Percentiles rank a stretch among this genome's conserved stretches.
Evolutionary conservation across 1,140 invertebrate species (phyloP).

Genomic region (Druon quercuslanigerum): DNA sequence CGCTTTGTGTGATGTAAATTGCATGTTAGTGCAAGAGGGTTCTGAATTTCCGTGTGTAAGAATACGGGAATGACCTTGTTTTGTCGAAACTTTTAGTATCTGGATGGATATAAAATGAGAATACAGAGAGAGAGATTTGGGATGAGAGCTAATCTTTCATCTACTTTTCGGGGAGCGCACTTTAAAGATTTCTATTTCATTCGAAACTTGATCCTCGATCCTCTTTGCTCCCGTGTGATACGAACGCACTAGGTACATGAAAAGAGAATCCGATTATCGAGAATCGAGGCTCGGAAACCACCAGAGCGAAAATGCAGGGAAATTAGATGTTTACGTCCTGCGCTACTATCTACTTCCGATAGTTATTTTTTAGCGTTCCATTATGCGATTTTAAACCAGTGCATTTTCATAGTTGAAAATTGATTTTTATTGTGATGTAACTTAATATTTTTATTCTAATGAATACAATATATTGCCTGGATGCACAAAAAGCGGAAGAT

Average conservation of each 20-base stretch:
- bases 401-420: too few species aligned
- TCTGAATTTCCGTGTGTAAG: background rate
- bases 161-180: slow-evolving; percentile 15
- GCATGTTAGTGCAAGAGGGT: background rate
- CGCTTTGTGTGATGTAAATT: background rate
- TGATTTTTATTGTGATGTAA: too few species aligned
- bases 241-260: slow-evolving; percentile 38
- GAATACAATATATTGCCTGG: too few species aligned
- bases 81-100: too few species aligned
- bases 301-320: slow-evolving; percentile 52
- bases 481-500: too few species aligned
- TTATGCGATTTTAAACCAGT: too few species aligned
- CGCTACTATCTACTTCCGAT: background rate
- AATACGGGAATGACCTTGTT: too few species aligned
- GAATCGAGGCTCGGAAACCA: slow-evolving; percentile 48
- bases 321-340: slow-evolving; percentile 57
- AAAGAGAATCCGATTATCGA: slow-evolving; percentile 61
- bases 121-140: slow-evolving; percentile 4
- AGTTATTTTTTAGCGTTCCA: too few species aligned
- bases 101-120: background rate
- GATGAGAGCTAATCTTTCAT: background rate
- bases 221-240: slow-evolving; percentile 30
- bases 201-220: background rate
- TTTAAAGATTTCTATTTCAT: slow-evolving; percentile 42
- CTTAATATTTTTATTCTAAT: too few species aligned